Base-by-base conservation (phyloP, 2,113 vertebrate species). In the Phalacrocorax aristotelis region DNA sequence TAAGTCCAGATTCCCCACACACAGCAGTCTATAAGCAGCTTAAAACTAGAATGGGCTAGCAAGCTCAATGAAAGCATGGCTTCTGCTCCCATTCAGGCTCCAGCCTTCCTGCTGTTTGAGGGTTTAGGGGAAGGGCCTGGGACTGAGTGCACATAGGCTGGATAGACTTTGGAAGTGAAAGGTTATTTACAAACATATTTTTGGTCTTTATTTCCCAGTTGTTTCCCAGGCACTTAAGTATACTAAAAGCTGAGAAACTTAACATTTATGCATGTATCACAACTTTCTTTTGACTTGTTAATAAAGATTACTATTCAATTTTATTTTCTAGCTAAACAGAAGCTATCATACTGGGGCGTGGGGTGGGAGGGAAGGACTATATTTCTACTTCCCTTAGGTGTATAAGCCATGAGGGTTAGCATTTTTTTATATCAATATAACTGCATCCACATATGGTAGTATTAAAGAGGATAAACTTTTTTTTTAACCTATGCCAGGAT, bases 281-380 rank as follows among this genome's bases (percentile, higher is more conserved):
- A 46, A 8, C 3, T 80, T 89, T 72, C 32, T 19, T 84, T 70
- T 81, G 32, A 75, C 32, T 60, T 80, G 25, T 69, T 83, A 60
- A 55, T 44, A n/a, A 70, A 60, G 57, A 32, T 42, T 25, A 17
- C 7, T 21, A 46, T 52, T 75, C 18, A 48, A 20, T 86, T 86
- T 71, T 64, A 38, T 71, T 86, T 83, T 80, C 76, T 62, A 60
- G 19, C 25, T 81, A 48, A 89, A 4, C 32, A 27, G 36, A 94
- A 83, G 11, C 16, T 49, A 15, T 36, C 7, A 30, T 23, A 8
- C 34, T 52, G 44, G 12, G 12, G 13, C 38, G 10, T 15, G 14
- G 42, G 5, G 11, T 2, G 7, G 7, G 2, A 7, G 13, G 3
- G 4, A 8, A 51, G 6, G 2, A 64, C 8, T 42, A 19, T 20